Conservation (phyloP, 2,113 vertebrate genomes). For the Eira barbara region DNA sequence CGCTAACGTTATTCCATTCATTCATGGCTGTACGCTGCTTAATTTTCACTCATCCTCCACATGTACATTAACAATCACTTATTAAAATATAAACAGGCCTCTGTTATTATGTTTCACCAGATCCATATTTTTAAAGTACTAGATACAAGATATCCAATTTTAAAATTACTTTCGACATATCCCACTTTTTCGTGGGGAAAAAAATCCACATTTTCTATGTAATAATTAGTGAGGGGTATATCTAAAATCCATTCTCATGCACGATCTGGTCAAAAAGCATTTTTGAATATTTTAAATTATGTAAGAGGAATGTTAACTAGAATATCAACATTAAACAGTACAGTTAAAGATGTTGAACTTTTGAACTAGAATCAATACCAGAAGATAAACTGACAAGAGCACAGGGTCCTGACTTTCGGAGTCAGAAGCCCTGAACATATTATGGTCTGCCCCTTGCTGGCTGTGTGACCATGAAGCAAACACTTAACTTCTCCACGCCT, state of each 20-base stretch:
- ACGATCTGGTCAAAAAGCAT: not conserved
- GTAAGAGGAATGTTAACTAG: not conserved
- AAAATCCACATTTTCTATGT: not conserved
- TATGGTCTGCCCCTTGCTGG: not conserved
- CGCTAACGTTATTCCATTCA: not conserved
- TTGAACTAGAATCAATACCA: not conserved
- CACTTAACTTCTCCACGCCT: not conserved
- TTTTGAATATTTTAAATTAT: constrained; percentile 7
- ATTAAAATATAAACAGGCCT: not conserved
- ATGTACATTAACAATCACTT: not conserved
- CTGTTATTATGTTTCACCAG: not conserved
- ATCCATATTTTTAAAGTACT: not conserved
- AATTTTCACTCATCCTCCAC: not conserved
- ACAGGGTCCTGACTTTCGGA: not conserved
- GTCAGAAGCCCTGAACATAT: not conserved
- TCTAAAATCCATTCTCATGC: not conserved
- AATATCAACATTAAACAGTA: not conserved
- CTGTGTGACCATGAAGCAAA: not conserved
- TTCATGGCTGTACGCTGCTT: not conserved
- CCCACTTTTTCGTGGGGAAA: not conserved
- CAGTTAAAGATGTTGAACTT: not conserved
- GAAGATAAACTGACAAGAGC: not conserved
- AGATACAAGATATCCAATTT: not conserved
- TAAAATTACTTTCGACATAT: not conserved
- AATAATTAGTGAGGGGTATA: not conserved